A percentile compares a stretch with the other conserved stretches of the same genome.
phyloP scores from a whole-genome alignment of 2,113 vertebrate genomes.

The Aldabrachelys gigantea region DNA sequence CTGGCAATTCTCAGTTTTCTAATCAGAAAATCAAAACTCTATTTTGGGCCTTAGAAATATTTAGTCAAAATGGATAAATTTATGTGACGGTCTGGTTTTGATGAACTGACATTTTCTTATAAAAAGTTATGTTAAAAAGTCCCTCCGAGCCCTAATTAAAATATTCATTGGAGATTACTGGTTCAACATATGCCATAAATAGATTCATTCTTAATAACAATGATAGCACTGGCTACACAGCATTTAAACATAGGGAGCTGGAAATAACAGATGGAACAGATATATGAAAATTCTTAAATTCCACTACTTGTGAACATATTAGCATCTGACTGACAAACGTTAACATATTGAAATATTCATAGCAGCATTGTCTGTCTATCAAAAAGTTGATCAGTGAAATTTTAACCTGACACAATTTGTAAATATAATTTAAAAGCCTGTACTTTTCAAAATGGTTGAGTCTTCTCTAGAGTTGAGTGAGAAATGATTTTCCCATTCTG shows the following conservation, averaged over 20 bases:
- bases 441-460: background rate
- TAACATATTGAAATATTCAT: slow-evolving; percentile 25
- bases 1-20: background rate
- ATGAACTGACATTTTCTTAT: background rate
- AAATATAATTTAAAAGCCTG: background rate
- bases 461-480: background rate
- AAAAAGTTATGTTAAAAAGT: slow-evolving; percentile 11
- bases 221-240: slow-evolving; percentile 23
- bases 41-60: slow-evolving; percentile 14
- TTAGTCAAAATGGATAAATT: background rate
- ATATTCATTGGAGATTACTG: background rate
- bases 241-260: slow-evolving; percentile 55
- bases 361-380: background rate
- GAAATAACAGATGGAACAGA: slow-evolving; percentile 61
- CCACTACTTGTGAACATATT: slow-evolving; percentile 22
- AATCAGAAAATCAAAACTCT: background rate
- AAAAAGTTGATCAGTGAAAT: background rate
- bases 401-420: background rate
- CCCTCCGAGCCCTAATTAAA: background rate
- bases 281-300: background rate
- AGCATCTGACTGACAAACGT: slow-evolving; percentile 51
- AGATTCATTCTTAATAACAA: slow-evolving; percentile 64
- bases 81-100: background rate
- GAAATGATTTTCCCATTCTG: background rate
- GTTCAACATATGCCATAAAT: slow-evolving; percentile 31